Evolutionary conservation across 2,797 vertebrate species (phyloP).

Genomic region (Knipowitschia caucasica): DNA sequence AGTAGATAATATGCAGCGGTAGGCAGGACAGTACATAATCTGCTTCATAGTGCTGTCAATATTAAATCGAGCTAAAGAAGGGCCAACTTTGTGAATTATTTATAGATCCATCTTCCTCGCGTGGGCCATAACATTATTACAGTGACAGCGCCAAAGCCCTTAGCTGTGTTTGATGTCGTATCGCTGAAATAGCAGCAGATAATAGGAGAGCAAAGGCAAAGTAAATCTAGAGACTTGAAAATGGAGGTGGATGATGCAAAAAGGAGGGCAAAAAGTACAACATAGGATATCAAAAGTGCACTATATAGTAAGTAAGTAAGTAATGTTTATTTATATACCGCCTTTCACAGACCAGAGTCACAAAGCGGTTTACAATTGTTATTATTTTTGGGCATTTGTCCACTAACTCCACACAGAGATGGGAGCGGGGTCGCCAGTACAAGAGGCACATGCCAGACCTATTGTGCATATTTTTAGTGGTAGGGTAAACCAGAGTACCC

Average conservation of each 20-base stretch:
- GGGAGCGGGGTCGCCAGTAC: no score
- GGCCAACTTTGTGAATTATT: constrained; percentile 71
- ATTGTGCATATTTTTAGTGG: no score
- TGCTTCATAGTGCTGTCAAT: constrained; percentile 65
- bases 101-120: constrained; percentile 63
- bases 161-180: constrained; percentile 54
- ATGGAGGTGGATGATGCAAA: constrained; percentile 14
- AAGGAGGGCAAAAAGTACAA: constrained; percentile 26
- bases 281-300: constrained; percentile 30
- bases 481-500: no score
- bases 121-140: constrained; percentile 57
- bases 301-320: constrained; percentile 36
- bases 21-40: constrained; percentile 47
- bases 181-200: constrained; percentile 55
- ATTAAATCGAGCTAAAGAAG: constrained; percentile 63
- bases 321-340: no score
- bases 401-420: no score
- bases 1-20: constrained; percentile 45
- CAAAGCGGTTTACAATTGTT: no score
- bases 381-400: no score
- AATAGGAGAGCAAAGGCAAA: constrained; percentile 41
- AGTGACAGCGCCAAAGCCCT: constrained; percentile 56
- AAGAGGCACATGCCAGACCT: no score
- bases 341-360: no score
- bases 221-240: constrained; percentile 33